Evolutionary conservation across 2,797 vertebrate species (phyloP), one percentile per base, ranked within the genome.

Genomic region (Geotrypetes seraphini): DNA sequence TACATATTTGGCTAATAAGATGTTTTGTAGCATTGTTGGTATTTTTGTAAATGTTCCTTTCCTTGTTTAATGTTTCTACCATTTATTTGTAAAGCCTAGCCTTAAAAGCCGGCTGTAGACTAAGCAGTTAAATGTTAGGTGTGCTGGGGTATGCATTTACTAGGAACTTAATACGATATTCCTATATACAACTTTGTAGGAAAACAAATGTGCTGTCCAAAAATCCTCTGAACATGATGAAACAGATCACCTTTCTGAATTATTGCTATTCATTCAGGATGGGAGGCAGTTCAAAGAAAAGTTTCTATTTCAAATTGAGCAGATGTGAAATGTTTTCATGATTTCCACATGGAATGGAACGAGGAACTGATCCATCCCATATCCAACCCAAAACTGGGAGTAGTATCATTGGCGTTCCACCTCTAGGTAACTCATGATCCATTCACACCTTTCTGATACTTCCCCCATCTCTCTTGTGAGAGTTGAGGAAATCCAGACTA

Each of bases 191-290:
- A 10, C 36, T 34, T 56, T 57, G 55, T 28, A 61, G 39, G 52
- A 43, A 62, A 40, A 56, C 33, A 48, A 27, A 37, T 16, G 21
- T 40, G 31, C 44, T 60, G 49, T 22, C 31, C 31, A 23, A 64
- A 39, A 59, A 49, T 48, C 30, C 45, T n/a, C 39, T 28, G 46
- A 62, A 56, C 43, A 32, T 58, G 43, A 64, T 53, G 60, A 59
- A 69, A 55, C 44, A 61, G 41, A 63, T 12, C 13, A 27, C 28
- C 32, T 15, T 31, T 29, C 1, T 19, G 39, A 61, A 35, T 41
- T 50, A 23, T n/a, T n/a, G n/a, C n/a, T n/a, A n/a, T 49, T 54
- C 32, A 24, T 41, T 44, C 15, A 44, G 17, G 36, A 22, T 50
- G 43, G 39, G 36, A 61, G 43, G 23, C 3, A 6, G 22, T 60